Conservation (phyloP, 2,888 invertebrate genomes). For the Pollenia labialis region DNA sequence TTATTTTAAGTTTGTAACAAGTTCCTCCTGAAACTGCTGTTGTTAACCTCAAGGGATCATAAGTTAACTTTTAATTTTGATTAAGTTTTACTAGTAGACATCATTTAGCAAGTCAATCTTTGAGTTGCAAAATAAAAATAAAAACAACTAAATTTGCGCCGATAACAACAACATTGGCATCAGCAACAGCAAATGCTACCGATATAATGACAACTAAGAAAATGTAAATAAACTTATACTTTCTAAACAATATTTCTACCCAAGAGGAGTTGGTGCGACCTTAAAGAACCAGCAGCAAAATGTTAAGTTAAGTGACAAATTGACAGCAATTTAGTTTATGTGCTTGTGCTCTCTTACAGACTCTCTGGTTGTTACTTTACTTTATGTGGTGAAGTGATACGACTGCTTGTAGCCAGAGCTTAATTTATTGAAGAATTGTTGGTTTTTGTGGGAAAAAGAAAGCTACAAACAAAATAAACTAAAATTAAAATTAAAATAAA, state of each 20-base stretch:
- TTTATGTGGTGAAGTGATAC: neutral
- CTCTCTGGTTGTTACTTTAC: neutral
- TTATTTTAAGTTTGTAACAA: neutral
- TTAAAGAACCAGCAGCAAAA: constrained; percentile 12
- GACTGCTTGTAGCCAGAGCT: neutral
- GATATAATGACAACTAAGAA: constrained; percentile 42
- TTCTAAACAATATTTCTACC: neutral
- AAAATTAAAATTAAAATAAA: no score
- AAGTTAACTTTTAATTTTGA: constrained; percentile 64
- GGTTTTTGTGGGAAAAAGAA: no score
- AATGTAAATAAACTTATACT: constrained; percentile 4
- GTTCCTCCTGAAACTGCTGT: neutral
- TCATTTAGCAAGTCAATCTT: constrained; percentile 73
- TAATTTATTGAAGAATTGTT: no score
- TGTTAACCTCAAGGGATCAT: constrained; percentile 40
- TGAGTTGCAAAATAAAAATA: constrained; percentile 67
- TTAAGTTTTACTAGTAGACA: constrained; percentile 63
- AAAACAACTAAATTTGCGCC: neutral
- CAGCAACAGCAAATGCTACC: neutral
- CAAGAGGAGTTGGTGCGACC: neutral
- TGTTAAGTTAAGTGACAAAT: constrained; percentile 67
- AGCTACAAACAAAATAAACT: no score
- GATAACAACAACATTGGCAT: constrained; percentile 12
- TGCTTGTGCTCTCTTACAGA: neutral
- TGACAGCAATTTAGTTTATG: constrained; percentile 66